Evolutionary conservation across 1,140 invertebrate species (phyloP).

Genomic region (Aphelinus certus): DNA sequence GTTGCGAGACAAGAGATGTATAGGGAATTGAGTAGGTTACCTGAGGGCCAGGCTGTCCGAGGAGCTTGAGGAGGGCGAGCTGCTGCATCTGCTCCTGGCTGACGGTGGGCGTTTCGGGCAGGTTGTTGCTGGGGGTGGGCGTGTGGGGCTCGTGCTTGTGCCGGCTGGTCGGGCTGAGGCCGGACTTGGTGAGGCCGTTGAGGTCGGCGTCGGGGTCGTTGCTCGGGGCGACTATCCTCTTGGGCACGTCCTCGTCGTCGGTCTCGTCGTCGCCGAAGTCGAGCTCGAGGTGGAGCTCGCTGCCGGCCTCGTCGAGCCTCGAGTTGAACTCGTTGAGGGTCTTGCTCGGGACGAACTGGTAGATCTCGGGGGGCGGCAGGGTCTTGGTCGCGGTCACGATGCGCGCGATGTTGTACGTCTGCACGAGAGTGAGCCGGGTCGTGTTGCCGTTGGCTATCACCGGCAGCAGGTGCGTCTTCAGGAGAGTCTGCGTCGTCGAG

Average conservation of each 20-base stretch:
- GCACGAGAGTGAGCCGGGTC: slow-evolving; percentile 80
- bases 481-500: slow-evolving; percentile 85
- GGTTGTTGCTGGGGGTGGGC: neutral
- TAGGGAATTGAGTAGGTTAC: slow-evolving; percentile 56
- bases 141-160: slow-evolving; percentile 37
- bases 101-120: slow-evolving; percentile 64
- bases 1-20: neutral
- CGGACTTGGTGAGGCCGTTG: slow-evolving; percentile 63
- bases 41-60: slow-evolving; percentile 76
- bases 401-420: slow-evolving; percentile 87
- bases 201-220: slow-evolving; percentile 74
- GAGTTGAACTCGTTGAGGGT: slow-evolving; percentile 90
- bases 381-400: slow-evolving; percentile 89
- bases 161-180: slow-evolving; percentile 48
- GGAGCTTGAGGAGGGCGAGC: slow-evolving; percentile 74
- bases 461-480: slow-evolving; percentile 88
- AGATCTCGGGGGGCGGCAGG: slow-evolving; percentile 84
- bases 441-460: slow-evolving; percentile 79
- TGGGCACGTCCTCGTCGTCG: slow-evolving; percentile 73
- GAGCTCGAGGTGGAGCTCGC: slow-evolving; percentile 83
- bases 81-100: slow-evolving; percentile 80
- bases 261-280: slow-evolving; percentile 85
- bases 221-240: slow-evolving; percentile 68
- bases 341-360: slow-evolving; percentile 86
- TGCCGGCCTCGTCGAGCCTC: slow-evolving; percentile 85